These are phyloP conservation scores for Buceros bicornis DNA, from an alignment of 2,797 vertebrate species.

Conservation along the genomic window DNA sequence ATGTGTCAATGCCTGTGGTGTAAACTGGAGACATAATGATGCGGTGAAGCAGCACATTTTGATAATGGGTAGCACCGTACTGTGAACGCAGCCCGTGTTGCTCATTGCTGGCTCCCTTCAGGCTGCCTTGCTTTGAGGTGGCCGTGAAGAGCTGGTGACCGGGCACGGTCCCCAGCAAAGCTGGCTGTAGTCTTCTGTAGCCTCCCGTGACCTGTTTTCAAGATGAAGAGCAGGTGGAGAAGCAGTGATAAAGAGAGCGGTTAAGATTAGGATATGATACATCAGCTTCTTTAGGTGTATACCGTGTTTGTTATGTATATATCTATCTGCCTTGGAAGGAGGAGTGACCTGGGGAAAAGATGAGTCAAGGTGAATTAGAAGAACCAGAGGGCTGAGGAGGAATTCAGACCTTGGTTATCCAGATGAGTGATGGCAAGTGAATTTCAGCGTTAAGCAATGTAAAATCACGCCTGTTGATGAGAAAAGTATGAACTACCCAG, in stretches of 20 bases:
- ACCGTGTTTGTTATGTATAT: background rate
- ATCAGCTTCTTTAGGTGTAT: background rate
- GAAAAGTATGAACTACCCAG: slow-evolving; percentile 1
- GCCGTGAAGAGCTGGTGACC: background rate
- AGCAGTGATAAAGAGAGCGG: background rate
- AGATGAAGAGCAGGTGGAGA: background rate
- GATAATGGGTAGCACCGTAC: background rate
- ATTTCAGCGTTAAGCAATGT: background rate
- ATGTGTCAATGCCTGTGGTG: background rate
- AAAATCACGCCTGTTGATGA: background rate
- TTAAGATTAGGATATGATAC: slow-evolving; percentile 36
- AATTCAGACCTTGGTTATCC: background rate
- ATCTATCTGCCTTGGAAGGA: background rate
- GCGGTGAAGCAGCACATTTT: background rate
- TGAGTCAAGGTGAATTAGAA: slow-evolving; percentile 25
- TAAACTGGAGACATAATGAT: background rate
- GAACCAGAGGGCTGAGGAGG: background rate
- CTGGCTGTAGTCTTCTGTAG: background rate
- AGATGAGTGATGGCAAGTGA: background rate
- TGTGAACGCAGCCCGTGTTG: background rate
- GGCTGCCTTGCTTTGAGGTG: background rate
- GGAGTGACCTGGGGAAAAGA: background rate
- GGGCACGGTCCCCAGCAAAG: background rate
- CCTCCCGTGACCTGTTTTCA: background rate
- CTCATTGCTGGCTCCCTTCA: background rate